Base-by-base conservation (phyloP, 1,140 invertebrate genomes). In the Diuraphis noxia region DNA sequence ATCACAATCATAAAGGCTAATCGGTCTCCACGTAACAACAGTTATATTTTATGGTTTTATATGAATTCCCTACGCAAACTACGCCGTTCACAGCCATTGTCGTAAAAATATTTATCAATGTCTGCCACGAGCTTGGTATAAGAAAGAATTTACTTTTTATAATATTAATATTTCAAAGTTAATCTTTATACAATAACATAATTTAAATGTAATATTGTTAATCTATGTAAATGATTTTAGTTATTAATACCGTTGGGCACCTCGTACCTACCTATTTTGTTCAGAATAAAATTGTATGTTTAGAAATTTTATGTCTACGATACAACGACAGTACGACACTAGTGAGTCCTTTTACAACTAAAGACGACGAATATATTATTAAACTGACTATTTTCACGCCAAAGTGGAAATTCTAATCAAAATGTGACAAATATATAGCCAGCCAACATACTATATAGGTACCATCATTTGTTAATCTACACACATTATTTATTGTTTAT, bases 41-140 rank as follows among this genome's bases (percentile, higher is more conserved):
- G 72, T 91, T 90, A 90, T 36, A 82, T 91, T 91, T 91, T 91
- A 91, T 91, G 89, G 43, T 79, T 91, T 91, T 91, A 49, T 82
- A 52, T 36, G 77, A 81, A 91, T 63, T 56, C 25, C 36, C 36
- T 23, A 63, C 49, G 63, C 86, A 63, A 56, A 88, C 49, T 38
- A n/a, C 49, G 30, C 36, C n/a, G 49, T 49, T 86, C 84, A 86
- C 41, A 86, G 49, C 86, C 36, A 63, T 63, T 56, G 86, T 88
- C 86, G 38, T 88, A 88, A 88, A 88, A 88, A 63, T 88, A 40
- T 88, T 88, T 88, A 88, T 88, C 86, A 88, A 88, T 40, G 49
- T 88, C 86, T 88, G 36, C n/a, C 84, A 56, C 23, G 85, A 56
- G 46, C 36, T 87, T 52, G 49, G 85, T 56, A 87, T 56, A 87